Percentiles rank a stretch among this genome's conserved stretches.
phyloP scores from a whole-genome alignment of 92 coral and sea anemone species.

The Desmophyllum pertusum region DNA sequence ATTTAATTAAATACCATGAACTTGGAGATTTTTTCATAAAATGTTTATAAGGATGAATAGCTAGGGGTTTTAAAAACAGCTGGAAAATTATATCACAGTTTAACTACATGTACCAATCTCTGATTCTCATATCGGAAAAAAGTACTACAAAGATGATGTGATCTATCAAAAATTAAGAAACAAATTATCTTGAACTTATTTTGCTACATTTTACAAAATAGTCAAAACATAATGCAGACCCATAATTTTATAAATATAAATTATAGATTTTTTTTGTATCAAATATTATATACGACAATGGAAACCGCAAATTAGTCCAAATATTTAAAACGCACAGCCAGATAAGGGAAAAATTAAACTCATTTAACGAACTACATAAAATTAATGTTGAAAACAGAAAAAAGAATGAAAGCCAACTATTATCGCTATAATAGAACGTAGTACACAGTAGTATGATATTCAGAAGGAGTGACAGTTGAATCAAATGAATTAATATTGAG shows the following conservation, averaged over 20 bases:
- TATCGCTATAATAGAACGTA: too few relatives aligned
- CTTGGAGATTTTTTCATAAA: neutral
- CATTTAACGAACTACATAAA: neutral
- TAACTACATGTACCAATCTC: neutral
- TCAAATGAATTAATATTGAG: too few relatives aligned
- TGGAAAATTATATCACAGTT: neutral
- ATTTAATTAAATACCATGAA: neutral
- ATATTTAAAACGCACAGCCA: too few relatives aligned
- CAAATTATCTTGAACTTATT: neutral
- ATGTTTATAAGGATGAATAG: neutral
- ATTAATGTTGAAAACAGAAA: neutral
- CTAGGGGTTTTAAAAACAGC: neutral
- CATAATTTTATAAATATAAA: neutral
- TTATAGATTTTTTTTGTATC: too few relatives aligned
- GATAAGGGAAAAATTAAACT: too few relatives aligned
- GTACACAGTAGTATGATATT: too few relatives aligned
- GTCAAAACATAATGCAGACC: neutral
- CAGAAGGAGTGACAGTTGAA: too few relatives aligned
- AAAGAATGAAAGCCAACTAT: too few relatives aligned
- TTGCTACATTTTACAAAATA: neutral
- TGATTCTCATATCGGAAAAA: neutral
- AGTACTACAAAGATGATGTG: neutral
- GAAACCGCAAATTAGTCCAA: neutral
- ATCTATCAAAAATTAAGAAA: neutral
- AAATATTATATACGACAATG: too few relatives aligned